Base-by-base conservation (phyloP, 1,140 invertebrate species). In the Agraylea sexmaculata region DNA sequence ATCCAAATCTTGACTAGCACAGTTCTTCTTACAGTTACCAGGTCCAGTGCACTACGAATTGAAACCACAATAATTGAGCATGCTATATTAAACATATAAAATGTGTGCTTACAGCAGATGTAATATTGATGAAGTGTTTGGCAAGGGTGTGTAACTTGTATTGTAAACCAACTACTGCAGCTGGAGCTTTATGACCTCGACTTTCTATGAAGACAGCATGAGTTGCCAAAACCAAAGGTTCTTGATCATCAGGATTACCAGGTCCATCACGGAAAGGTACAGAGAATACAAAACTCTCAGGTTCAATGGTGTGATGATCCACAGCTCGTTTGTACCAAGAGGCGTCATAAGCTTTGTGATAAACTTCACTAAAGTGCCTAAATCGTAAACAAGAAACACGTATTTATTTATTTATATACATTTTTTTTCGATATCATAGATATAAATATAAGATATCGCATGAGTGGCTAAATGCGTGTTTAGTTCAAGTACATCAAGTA, bases 311-410 rank as follows among this genome's bases (percentile, higher is more conserved):
- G 49, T 90, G 83, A 53, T 91, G 87, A 58, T 94, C 89, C 1
- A 95, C 86, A 1, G 92, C 89, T 42, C 90, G 70, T 57, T 84
- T 83, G 57, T 94, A 95, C 86, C 89, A 95, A 3, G 84, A 71
- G 27, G 87, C 83, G 54, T 95, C 87, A 58, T 86, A 88, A 1
- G 89, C 85, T 46, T 79, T 71, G 2, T 77, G 77, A 56, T 92
- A 78, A 15, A 70, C 70, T 49, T 88, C 78, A 50, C 83, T 80
- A 51, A 93, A 92, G 53, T 83, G 77, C 10, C 88, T 90, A 58
- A 39, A 60, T 57, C n/a, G n/a, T n/a, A n/a, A n/a, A n/a, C n/a
- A n/a, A n/a, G n/a, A n/a, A n/a, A n/a, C n/a, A n/a, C n/a, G n/a
- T n/a, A n/a, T n/a, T n/a, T n/a, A n/a, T n/a, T n/a, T n/a, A n/a